Conservation (phyloP, 2,113 vertebrate species). For the Rhinolophus sinicus region DNA sequence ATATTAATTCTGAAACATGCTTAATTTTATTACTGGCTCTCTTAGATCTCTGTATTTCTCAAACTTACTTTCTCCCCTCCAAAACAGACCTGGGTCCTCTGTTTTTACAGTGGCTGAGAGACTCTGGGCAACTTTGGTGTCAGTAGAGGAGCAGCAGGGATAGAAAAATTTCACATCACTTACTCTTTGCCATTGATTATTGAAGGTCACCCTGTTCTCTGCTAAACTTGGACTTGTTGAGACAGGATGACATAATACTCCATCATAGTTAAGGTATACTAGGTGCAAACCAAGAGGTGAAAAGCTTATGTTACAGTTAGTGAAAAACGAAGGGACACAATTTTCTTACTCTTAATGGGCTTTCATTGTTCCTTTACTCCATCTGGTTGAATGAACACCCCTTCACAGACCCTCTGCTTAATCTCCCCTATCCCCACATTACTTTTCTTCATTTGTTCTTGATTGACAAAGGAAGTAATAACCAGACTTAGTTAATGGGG, state of each 20-base stretch:
- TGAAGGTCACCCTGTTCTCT: neutral
- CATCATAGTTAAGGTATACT: neutral
- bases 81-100: neutral
- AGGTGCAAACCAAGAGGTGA: neutral
- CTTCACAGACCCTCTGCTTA: neutral
- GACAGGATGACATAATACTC: neutral
- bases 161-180: neutral
- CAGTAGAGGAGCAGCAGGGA: neutral
- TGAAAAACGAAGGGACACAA: neutral
- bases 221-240: neutral
- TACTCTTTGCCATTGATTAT: neutral
- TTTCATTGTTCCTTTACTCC: neutral
- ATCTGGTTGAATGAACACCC: neutral
- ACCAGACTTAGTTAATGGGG: neutral
- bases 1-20: neutral
- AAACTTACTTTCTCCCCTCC: neutral
- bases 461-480: neutral
- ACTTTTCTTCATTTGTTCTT: constrained; percentile 16
- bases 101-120: neutral
- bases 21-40: neutral
- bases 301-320: neutral
- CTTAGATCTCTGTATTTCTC: neutral
- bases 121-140: neutral
- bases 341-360: neutral
- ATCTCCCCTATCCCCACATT: neutral